phyloP scores from a whole-genome alignment of 35 echinoderm and acorn worm species.

The Acanthaster planci region DNA sequence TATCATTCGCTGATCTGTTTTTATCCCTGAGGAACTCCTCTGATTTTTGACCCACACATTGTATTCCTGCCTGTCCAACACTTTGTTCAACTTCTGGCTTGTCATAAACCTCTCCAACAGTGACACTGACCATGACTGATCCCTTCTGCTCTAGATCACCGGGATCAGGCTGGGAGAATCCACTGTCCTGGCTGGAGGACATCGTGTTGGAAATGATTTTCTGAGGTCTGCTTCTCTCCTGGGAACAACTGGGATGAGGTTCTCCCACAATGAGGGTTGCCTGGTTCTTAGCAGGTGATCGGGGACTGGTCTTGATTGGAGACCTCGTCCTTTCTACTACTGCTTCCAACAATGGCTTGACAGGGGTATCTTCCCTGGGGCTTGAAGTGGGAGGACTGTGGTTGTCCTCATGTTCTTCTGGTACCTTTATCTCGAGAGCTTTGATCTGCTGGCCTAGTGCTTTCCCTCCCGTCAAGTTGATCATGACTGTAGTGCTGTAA shows the following conservation, averaged over 20 bases:
- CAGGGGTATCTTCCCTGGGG: neutral
- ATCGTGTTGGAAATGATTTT: constrained; percentile 36
- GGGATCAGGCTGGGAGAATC: constrained; percentile 48
- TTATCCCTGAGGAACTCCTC: neutral
- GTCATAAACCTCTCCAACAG: neutral
- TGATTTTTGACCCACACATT: neutral
- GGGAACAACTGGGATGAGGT: neutral
- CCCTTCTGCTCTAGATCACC: constrained; percentile 21
- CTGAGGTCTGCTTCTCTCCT: constrained; percentile 2
- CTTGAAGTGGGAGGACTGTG: neutral
- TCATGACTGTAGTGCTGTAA: constrained; percentile 3
- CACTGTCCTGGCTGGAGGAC: constrained; percentile 50
- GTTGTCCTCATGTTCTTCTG: neutral
- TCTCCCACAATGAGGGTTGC: constrained; percentile 22
- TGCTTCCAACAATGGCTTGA: neutral
- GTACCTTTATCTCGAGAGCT: neutral
- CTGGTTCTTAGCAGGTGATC: neutral
- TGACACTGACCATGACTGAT: neutral
- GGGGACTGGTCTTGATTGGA: constrained; percentile 4
- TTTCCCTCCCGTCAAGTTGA: neutral
- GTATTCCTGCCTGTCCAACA: neutral
- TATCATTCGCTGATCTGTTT: neutral
- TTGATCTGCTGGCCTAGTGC: neutral
- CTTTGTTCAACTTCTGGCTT: neutral
- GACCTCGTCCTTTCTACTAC: neutral